phyloP scores from a whole-genome alignment of 1,140 invertebrate genomes.

The Fopius arisanus region DNA sequence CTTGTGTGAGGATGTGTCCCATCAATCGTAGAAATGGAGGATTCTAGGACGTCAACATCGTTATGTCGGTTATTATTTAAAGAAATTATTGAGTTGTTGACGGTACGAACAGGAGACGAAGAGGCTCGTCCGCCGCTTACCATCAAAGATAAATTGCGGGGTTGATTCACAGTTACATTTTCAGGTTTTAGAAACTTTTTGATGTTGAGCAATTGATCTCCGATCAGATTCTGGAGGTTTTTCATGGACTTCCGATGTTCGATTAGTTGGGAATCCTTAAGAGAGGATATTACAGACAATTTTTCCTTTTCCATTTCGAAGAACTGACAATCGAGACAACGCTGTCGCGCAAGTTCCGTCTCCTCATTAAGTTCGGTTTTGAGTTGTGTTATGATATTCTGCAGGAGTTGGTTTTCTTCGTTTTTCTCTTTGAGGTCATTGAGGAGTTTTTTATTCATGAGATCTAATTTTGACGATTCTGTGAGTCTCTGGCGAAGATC shows the following conservation, averaged over 20 bases:
- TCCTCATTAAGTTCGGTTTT: constrained; percentile 36
- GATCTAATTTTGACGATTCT: constrained; percentile 20
- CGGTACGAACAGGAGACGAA: constrained; percentile 42
- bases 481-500: constrained; percentile 33
- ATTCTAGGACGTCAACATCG: neutral
- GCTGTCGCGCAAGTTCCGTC: constrained; percentile 37
- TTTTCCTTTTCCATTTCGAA: constrained; percentile 45
- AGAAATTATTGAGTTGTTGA: constrained; percentile 29
- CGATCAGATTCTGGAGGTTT: constrained; percentile 42
- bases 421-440: constrained; percentile 32
- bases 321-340: constrained; percentile 34
- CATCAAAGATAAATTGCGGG: constrained; percentile 37
- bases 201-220: constrained; percentile 34
- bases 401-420: constrained; percentile 27
- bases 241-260: constrained; percentile 40
- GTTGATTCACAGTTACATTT: neutral
- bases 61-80: neutral
- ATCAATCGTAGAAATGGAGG: neutral
- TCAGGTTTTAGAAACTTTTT: constrained; percentile 26
- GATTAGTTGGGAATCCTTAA: constrained; percentile 37
- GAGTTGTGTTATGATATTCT: constrained; percentile 27
- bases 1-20: neutral
- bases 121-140: constrained; percentile 19
- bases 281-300: constrained; percentile 34
- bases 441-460: constrained; percentile 33